These are phyloP conservation scores for Ammospiza maritima DNA, from an alignment of 2,797 vertebrate genomes.

Conservation along the genomic window DNA sequence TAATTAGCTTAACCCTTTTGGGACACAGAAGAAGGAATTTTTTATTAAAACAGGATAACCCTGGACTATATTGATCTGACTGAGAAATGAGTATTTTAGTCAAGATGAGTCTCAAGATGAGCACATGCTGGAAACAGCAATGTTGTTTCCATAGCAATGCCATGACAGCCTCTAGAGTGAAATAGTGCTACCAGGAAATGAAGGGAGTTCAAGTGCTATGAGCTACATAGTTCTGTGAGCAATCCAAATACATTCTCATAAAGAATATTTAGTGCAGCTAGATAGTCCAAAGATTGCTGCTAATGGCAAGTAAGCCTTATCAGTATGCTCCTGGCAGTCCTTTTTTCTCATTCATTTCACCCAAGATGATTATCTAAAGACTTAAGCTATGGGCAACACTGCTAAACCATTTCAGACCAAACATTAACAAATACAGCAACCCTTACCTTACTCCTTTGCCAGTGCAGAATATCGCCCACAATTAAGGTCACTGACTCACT, in stretches of 20 bases:
- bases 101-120: conserved; percentile 54
- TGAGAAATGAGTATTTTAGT: conserved; percentile 53
- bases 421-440: conserved; percentile 6
- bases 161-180: conserved; percentile 31
- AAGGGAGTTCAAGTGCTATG: conserved; percentile 53
- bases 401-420: conserved; percentile 19
- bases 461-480: not conserved
- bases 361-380: conserved; percentile 31
- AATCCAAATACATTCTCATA: conserved; percentile 58
- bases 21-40: conserved; percentile 18
- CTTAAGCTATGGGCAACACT: not conserved
- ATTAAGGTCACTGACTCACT: conserved; percentile 19
- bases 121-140: conserved; percentile 14
- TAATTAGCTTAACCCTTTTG: conserved; percentile 57
- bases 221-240: conserved; percentile 56
- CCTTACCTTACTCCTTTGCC: not conserved
- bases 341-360: conserved; percentile 11
- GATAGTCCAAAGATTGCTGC: conserved; percentile 50
- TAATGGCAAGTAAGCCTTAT: conserved; percentile 43
- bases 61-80: conserved; percentile 47
- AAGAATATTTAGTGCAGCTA: conserved; percentile 63
- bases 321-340: conserved; percentile 33
- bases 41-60: conserved; percentile 68
- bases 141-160: conserved; percentile 72
- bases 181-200: conserved; percentile 64